Base-by-base conservation (phyloP, 2,888 invertebrate genomes). In the Parthenolecanium corni region DNA sequence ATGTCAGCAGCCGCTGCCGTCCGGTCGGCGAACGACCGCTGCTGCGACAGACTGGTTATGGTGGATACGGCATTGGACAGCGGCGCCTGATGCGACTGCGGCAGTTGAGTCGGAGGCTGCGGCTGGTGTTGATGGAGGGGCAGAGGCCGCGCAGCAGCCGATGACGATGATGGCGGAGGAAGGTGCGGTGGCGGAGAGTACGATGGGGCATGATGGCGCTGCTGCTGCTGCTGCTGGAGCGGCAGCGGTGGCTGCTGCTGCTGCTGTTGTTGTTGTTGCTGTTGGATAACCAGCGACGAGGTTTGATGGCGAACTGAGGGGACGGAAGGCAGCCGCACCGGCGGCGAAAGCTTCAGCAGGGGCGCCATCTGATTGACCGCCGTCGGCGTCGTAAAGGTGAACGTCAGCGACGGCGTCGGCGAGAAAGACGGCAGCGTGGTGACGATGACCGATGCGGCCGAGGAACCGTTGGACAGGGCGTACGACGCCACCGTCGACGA, bases 361-460 rank as follows among this genome's bases (percentile, higher is more conserved):
- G 61, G 12, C 24, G 52, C 21, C 36, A 14, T 52, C 36, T 36
- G 31, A 52, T 16, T 25, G 16, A 14, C 52, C 23, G 52, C 23
- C 25, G 62, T 51, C n/a, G 52, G 62, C 20, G 52, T 42, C 16
- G 62, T 62, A 24, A 52, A 52, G 52, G 62, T 62, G 42, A 62
- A 62, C 42, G 62, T 62, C 16, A 62, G 18, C 42, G 62, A 36
- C 2, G 58, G 58, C 11, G 58, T 47, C 2, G 58, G 62, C 6
- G 62, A 62, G 18, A 51, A 52, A 9, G 62, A 62, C 20, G 62
- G 62, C 25, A 51, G 38, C 51, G 62, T 42, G 42, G 62, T 42
- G 40, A 44, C 31, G 36, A 36, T 16, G 23, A 24, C 40, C n/a
- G 57, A 42, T 16, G 51, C 16, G n/a, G 42, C 11, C 18, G 52